Percentiles rank a stretch among this genome's conserved stretches.
Conservation (phyloP, 2,113 vertebrate genomes). For the Raja brachyura region DNA sequence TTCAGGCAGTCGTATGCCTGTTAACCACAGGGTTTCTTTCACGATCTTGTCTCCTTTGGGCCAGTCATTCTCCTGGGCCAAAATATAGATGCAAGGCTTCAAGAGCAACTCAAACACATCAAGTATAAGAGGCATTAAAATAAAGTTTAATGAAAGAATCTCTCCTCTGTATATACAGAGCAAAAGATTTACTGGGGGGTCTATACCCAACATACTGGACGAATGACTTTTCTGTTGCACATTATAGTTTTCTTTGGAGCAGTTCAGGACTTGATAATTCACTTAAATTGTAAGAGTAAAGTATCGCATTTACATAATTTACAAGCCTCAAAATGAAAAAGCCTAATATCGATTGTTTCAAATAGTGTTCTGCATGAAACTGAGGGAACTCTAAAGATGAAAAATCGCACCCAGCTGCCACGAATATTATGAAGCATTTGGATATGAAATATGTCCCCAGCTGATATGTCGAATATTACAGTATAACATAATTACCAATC, state of each 20-base stretch:
- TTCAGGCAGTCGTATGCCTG: not conserved
- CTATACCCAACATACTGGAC: not conserved
- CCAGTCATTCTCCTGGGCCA: not conserved
- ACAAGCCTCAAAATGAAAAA: slow-evolving; percentile 12
- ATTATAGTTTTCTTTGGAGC: slow-evolving; percentile 3
- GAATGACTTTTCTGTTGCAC: not conserved
- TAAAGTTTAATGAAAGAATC: slow-evolving; percentile 8
- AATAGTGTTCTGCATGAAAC: not conserved
- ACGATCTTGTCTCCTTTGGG: not conserved
- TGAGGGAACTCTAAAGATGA: not conserved
- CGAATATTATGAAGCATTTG: not conserved
- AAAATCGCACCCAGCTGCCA: not conserved
- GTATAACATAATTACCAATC: not conserved
- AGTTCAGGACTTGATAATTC: not conserved
- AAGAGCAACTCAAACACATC: not conserved
- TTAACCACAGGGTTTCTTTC: slow-evolving; percentile 14
- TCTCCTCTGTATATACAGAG: not conserved
- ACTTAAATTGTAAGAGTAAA: not conserved
- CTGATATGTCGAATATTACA: not conserved
- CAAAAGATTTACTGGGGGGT: not conserved
- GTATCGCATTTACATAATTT: not conserved
- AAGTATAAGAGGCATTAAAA: slow-evolving; percentile 12
- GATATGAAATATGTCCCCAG: not conserved
- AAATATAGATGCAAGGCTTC: not conserved
- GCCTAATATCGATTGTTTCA: not conserved